These are phyloP conservation scores for Microdon myrmicae DNA, from an alignment of 2,888 invertebrate genomes.

Conservation along the genomic window DNA sequence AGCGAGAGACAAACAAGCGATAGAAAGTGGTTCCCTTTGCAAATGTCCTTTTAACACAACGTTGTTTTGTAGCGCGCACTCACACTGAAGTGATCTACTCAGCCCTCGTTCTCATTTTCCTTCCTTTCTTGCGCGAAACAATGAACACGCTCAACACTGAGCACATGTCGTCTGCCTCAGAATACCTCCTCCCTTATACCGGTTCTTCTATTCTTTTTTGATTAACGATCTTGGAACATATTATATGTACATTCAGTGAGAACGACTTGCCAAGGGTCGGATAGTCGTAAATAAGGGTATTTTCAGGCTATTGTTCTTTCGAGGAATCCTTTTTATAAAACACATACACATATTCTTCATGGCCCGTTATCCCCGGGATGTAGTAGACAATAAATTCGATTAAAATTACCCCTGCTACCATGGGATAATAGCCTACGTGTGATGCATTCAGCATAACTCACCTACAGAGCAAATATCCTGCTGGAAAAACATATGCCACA, in stretches of 20 bases:
- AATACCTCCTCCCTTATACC: no score
- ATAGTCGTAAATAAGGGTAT: conserved; percentile 8
- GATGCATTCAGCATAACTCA: no score
- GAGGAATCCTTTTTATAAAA: not conserved
- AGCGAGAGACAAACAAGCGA: conserved; percentile 19
- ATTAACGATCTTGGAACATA: conserved; percentile 16
- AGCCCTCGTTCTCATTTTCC: conserved; percentile 12
- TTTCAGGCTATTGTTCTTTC: conserved; percentile 13
- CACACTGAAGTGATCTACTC: conserved; percentile 12
- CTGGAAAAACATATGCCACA: no score
- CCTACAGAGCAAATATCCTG: no score
- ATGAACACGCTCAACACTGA: conserved; percentile 1
- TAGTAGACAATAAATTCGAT: not conserved
- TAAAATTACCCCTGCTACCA: not conserved
- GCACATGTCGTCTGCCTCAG: conserved; percentile 8
- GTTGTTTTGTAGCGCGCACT: not conserved
- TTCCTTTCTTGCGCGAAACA: conserved; percentile 14
- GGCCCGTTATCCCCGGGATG: no score
- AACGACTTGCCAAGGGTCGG: conserved; percentile 9
- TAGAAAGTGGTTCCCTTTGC: conserved; percentile 1
- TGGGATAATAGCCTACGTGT: no score
- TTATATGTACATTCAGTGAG: conserved; percentile 6
- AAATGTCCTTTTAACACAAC: no score
- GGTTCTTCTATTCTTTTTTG: conserved; percentile 7
- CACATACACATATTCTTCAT: not conserved